phyloP scores from a whole-genome alignment of 2,113 vertebrate genomes.

The Equus quagga region DNA sequence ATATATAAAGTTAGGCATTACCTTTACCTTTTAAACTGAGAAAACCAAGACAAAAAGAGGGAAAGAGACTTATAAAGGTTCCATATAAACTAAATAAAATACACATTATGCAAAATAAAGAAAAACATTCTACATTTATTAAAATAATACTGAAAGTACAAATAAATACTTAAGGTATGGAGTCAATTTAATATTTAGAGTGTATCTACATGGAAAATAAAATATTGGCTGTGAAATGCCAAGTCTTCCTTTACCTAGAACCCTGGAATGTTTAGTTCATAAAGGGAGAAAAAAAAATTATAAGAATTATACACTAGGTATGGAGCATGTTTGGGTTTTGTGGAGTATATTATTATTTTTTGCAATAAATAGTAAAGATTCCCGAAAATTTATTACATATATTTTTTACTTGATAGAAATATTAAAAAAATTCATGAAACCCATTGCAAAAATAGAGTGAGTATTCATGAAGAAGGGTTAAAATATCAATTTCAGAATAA shows the following conservation, averaged over 20 bases:
- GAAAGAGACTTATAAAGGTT: neutral
- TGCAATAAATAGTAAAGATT: neutral
- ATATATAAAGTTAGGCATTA: neutral
- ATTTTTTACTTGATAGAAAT: neutral
- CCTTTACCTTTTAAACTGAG: neutral
- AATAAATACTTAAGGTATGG: neutral
- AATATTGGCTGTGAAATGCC: neutral
- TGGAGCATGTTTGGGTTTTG: neutral
- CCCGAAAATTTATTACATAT: neutral
- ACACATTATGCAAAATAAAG: neutral
- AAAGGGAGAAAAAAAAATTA: neutral
- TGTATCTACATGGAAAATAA: neutral
- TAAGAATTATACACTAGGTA: neutral
- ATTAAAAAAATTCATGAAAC: neutral
- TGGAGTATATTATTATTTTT: neutral
- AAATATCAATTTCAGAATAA: neutral
- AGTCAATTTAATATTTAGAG: neutral
- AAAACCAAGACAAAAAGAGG: neutral
- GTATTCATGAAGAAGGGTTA: fast-evolving
- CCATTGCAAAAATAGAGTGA: neutral
- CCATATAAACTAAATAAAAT: neutral
- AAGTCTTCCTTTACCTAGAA: neutral
- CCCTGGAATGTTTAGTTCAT: neutral
- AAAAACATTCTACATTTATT: neutral
- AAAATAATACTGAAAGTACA: neutral